phyloP scores from a whole-genome alignment of 2,888 invertebrate species.

The Laspeyria flexula region DNA sequence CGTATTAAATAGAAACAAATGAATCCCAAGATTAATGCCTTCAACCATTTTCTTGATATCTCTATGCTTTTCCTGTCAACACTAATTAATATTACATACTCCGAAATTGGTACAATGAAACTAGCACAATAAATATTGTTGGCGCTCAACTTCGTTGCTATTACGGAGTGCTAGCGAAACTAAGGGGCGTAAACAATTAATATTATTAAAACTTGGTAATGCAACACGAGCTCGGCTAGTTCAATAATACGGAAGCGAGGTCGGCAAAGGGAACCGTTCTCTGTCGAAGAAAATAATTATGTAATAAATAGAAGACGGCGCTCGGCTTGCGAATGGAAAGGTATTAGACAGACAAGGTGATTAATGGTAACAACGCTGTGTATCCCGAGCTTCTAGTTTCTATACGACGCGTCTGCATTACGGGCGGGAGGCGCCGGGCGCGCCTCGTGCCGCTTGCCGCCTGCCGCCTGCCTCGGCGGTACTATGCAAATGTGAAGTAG shows the following conservation, averaged over 20 bases:
- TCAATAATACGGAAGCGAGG: constrained; percentile 64
- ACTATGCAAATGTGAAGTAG: constrained; percentile 78
- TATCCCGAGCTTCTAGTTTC: constrained; percentile 61
- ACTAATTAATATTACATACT: constrained; percentile 51
- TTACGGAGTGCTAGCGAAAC: constrained; percentile 69
- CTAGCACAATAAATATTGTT: constrained; percentile 73
- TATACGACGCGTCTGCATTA: constrained; percentile 52
- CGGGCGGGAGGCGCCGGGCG: constrained; percentile 50
- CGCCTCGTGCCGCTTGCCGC: constrained; percentile 55
- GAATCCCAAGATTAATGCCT: constrained; percentile 64
- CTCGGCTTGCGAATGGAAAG: constrained; percentile 77
- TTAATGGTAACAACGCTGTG: constrained; percentile 74
- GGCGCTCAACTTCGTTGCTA: constrained; percentile 62
- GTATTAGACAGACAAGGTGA: constrained; percentile 83
- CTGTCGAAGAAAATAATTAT: constrained; percentile 81
- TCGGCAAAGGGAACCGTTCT: constrained; percentile 63
- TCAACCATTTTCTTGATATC: constrained; percentile 55
- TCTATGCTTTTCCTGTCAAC: constrained; percentile 56
- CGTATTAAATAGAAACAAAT: constrained; percentile 63
- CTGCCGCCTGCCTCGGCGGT: constrained; percentile 51
- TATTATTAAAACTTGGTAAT: constrained; percentile 80
- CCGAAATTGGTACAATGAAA: constrained; percentile 62
- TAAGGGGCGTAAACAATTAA: constrained; percentile 77
- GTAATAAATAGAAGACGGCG: constrained; percentile 78
- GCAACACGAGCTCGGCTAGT: constrained; percentile 65